Evolutionary conservation across 1,140 invertebrate genomes (phyloP).

Genomic region (Monochamus saltuarius): DNA sequence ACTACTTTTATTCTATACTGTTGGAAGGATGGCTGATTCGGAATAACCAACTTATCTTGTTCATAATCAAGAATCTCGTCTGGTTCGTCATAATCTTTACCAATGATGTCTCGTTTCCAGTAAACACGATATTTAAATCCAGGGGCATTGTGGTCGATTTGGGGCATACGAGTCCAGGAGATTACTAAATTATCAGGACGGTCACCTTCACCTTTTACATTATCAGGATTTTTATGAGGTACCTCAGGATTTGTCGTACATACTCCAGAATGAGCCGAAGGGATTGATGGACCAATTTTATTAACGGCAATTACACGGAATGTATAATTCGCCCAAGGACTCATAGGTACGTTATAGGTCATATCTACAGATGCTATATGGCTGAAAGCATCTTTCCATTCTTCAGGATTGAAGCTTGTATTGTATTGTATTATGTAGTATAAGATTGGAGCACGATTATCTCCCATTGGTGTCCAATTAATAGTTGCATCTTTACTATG

Average conservation of each 20-base stretch:
- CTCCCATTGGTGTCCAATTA: conserved; percentile 84
- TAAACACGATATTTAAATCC: conserved; percentile 89
- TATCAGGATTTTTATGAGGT: conserved; percentile 92
- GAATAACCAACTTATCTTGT: conserved; percentile 63
- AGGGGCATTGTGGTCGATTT: conserved; percentile 95
- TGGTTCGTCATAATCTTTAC: conserved; percentile 66
- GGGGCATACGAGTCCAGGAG: conserved; percentile 90
- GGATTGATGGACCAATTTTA: conserved; percentile 86
- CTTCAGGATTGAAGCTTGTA: conserved; percentile 90
- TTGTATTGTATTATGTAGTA: conserved; percentile 92
- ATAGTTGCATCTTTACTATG: conserved; percentile 70
- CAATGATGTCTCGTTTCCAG: conserved; percentile 79
- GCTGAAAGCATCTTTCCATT: conserved; percentile 80
- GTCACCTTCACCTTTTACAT: conserved; percentile 88
- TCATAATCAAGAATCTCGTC: conserved; percentile 79
- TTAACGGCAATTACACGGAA: conserved; percentile 93
- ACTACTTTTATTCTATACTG: conserved; percentile 90
- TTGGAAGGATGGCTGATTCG: conserved; percentile 89
- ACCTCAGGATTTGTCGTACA: conserved; percentile 83
- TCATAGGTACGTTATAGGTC: conserved; percentile 72
- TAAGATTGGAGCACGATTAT: conserved; percentile 92
- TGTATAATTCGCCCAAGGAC: conserved; percentile 95
- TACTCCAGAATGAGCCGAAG: conserved; percentile 76
- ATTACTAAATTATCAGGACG: conserved; percentile 90
- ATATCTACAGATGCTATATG: conserved; percentile 78